Evolutionary conservation across 30 jellyfish, hydroid and myxozoan genomes (phyloP).

Genomic region (Hydractinia echinata): DNA sequence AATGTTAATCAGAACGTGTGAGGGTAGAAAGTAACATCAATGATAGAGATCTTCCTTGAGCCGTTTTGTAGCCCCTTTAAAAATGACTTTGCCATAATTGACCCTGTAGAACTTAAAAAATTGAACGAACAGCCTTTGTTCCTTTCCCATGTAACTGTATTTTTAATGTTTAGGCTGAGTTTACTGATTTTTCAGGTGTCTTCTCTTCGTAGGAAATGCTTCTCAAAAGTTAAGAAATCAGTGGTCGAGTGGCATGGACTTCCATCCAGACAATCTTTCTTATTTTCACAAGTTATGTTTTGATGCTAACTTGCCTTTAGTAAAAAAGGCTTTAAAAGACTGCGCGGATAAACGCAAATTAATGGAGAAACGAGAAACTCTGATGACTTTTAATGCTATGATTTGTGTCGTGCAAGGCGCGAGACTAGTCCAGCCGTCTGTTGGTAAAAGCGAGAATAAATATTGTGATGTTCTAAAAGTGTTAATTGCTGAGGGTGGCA

Average conservation of each 20-base stretch:
- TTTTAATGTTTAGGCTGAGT: too few species aligned
- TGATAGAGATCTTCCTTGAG: too few species aligned
- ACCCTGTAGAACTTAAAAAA: too few species aligned
- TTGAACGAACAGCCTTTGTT: too few species aligned
- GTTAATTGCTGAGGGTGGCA: constrained; percentile 8
- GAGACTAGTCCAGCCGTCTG: background rate
- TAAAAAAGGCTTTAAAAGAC: background rate
- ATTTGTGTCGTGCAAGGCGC: constrained; percentile 15
- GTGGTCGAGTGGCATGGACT: constrained; percentile 24
- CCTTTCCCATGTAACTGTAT: too few species aligned
- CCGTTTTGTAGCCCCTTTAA: too few species aligned
- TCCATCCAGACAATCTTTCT: constrained; percentile 11
- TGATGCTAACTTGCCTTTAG: background rate
- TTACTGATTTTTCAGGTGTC: background rate
- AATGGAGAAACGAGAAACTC: constrained; percentile 14
- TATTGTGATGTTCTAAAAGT: background rate
- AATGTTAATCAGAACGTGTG: too few species aligned
- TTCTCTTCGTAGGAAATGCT: background rate
- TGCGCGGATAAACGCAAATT: background rate
- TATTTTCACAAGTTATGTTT: constrained; percentile 2
- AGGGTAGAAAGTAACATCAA: too few species aligned
- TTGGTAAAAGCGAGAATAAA: background rate
- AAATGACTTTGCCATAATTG: too few species aligned
- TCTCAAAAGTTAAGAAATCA: background rate
- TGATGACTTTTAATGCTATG: background rate